Conservation (phyloP, 2,797 vertebrate genomes). For the Acanthurus lineatus region DNA sequence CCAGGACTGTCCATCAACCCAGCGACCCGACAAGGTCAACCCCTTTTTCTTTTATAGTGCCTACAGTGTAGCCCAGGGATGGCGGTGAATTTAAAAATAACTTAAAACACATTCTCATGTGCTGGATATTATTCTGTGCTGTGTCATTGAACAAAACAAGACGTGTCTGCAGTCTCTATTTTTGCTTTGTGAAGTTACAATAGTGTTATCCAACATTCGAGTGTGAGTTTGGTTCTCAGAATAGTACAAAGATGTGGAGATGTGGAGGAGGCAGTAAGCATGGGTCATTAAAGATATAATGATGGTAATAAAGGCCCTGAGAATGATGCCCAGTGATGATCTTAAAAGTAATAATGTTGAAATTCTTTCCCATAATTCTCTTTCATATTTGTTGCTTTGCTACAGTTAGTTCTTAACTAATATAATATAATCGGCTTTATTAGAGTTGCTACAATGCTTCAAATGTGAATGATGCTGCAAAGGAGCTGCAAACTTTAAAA, state of each 20-base stretch:
- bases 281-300: not conserved
- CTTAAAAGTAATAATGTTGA: not conserved
- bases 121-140: not conserved
- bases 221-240: not conserved
- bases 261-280: not conserved
- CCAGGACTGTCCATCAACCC: slow-evolving; percentile 43
- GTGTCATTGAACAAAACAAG: not conserved
- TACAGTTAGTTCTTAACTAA: not conserved
- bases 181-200: not conserved
- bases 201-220: not conserved
- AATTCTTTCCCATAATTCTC: not conserved
- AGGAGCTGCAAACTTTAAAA: no score
- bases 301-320: not conserved
- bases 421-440: no score
- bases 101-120: not conserved
- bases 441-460: no score
- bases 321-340: not conserved
- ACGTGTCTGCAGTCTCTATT: not conserved
- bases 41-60: slow-evolving; percentile 35
- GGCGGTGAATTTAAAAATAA: not conserved
- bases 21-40: slow-evolving; percentile 37
- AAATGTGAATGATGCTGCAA: no score
- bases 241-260: not conserved
- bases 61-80: not conserved
- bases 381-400: not conserved